phyloP scores from a whole-genome alignment of 2,113 vertebrate species.

The Taurulus bubalis region DNA sequence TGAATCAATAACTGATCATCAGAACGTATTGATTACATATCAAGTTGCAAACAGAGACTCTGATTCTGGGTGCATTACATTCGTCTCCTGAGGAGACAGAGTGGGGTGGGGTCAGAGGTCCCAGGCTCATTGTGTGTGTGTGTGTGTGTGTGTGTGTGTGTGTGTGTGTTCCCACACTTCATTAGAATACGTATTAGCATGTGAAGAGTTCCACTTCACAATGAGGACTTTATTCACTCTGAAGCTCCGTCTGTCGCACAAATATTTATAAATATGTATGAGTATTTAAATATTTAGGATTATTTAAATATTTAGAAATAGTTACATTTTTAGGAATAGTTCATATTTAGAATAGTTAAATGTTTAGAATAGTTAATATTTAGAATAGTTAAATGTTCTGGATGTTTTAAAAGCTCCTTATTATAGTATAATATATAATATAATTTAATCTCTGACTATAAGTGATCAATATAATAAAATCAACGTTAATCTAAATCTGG shows the following conservation, averaged over 20 bases:
- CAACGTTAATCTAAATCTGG: no score
- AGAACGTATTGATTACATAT: neutral
- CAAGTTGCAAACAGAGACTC: neutral
- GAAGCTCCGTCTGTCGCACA: slow-evolving; percentile 33
- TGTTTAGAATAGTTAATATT: no score
- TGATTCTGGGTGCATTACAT: neutral
- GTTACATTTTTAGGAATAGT: neutral
- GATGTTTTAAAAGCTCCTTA: no score
- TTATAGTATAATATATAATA: no score
- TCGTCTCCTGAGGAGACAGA: neutral
- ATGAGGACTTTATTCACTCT: slow-evolving; percentile 55
- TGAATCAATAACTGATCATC: neutral
- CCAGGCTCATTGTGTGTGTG: slow-evolving; percentile 25
- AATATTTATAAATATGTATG: neutral
- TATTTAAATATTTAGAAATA: neutral
- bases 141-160: slow-evolving; percentile 8
- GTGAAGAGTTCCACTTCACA: slow-evolving; percentile 65
- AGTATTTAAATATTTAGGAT: neutral
- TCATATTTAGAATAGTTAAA: no score
- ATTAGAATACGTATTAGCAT: slow-evolving; percentile 71
- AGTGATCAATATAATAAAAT: no score
- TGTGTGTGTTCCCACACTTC: slow-evolving; percentile 33
- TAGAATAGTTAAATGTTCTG: no score
- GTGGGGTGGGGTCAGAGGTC: slow-evolving; percentile 55
- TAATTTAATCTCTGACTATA: neutral